These are phyloP conservation scores for Rana temporaria DNA, from an alignment of 2,113 vertebrate species.

Conservation along the genomic window DNA sequence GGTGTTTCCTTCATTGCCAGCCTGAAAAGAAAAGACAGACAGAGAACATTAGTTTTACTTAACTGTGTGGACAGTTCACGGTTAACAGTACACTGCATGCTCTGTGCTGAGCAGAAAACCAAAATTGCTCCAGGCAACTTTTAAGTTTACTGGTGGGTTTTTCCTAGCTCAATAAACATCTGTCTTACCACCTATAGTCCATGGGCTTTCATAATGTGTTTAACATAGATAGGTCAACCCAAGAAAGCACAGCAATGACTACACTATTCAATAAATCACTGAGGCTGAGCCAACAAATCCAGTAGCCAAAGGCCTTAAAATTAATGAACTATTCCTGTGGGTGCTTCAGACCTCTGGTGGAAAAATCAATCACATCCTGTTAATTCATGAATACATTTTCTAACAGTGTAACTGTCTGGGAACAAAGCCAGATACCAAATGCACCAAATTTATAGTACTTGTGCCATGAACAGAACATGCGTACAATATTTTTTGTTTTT, in stretches of 20 bases:
- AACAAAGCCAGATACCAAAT: background rate
- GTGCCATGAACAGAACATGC: background rate
- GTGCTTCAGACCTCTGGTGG: constrained; percentile 12
- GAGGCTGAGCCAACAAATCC: constrained; percentile 23
- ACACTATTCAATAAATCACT: background rate
- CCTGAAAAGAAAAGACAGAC: constrained; percentile 64
- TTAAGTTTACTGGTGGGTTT: constrained; percentile 44
- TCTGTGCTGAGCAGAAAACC: constrained; percentile 39
- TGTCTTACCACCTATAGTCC: background rate
- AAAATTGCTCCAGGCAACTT: constrained; percentile 49
- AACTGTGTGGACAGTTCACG: constrained; percentile 20
- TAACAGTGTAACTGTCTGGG: background rate
- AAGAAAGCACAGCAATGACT: constrained; percentile 23
- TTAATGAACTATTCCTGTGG: background rate
- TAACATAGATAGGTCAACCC: background rate
- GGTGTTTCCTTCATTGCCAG: constrained; percentile 68
- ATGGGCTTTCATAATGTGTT: background rate
- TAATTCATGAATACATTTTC: background rate
- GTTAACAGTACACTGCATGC: constrained; percentile 45
- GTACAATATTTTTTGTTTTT: too few relatives aligned
- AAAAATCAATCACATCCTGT: constrained; percentile 29
- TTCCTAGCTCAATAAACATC: constrained; percentile 45
- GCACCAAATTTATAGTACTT: background rate
- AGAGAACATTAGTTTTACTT: constrained; percentile 62
- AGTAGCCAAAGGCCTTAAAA: background rate